phyloP scores from a whole-genome alignment of 2,888 invertebrate genomes.

The Trimorus sp. region DNA sequence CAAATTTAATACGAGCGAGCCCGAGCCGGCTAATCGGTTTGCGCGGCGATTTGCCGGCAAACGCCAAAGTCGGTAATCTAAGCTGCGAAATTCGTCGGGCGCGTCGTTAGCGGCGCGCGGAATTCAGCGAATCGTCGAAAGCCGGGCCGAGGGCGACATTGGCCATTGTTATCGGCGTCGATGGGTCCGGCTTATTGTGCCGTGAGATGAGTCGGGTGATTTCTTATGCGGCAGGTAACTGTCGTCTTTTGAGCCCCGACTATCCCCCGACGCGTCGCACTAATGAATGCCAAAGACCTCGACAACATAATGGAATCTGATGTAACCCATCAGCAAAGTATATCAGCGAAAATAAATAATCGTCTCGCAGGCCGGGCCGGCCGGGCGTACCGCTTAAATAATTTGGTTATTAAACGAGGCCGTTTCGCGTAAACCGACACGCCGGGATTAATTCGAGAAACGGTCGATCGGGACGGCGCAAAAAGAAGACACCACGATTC shows the following conservation, averaged over 20 bases:
- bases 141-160: not conserved
- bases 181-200: constrained; percentile 37
- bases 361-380: not conserved
- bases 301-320: constrained; percentile 44
- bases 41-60: constrained; percentile 5
- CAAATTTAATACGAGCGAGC: constrained; percentile 42
- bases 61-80: not conserved
- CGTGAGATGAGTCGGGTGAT: constrained; percentile 47
- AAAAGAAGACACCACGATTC: constrained; percentile 61
- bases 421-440: constrained; percentile 49
- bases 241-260: constrained; percentile 37
- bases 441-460: constrained; percentile 52
- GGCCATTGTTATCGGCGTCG: constrained; percentile 43
- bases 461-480: constrained; percentile 44
- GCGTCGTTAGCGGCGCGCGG: constrained; percentile 21
- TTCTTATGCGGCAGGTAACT: constrained; percentile 58
- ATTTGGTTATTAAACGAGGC: constrained; percentile 46
- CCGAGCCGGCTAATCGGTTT: constrained; percentile 7
- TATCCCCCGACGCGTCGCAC: constrained; percentile 21
- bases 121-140: constrained; percentile 37
- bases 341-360: constrained; percentile 43
- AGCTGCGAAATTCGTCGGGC: constrained; percentile 1
- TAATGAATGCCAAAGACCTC: constrained; percentile 56
- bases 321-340: constrained; percentile 39
- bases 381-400: constrained; percentile 20